Evolutionary conservation across 2,113 vertebrate genomes (phyloP).

Genomic region (Psophia crepitans): DNA sequence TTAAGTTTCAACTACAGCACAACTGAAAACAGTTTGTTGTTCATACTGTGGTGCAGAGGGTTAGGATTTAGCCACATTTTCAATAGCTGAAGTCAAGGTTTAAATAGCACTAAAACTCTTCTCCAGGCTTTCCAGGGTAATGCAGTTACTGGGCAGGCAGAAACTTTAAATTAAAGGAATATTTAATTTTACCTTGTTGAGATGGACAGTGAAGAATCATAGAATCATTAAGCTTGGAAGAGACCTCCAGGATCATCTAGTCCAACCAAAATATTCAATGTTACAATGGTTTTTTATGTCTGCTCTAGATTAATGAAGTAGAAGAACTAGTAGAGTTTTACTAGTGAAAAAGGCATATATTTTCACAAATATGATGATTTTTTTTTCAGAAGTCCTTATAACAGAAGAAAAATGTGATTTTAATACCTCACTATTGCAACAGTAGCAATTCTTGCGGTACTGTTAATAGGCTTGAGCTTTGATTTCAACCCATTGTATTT

Average conservation of each 20-base stretch:
- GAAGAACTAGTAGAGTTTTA: not conserved
- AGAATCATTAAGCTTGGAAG: too few species aligned
- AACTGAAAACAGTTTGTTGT: not conserved
- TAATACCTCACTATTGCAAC: not conserved
- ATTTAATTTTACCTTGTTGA: not conserved
- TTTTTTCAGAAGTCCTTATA: not conserved
- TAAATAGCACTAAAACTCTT: not conserved
- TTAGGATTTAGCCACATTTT: not conserved
- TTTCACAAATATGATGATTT: not conserved
- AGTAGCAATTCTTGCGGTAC: not conserved
- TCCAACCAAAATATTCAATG: not conserved
- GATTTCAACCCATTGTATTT: not conserved
- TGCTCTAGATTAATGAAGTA: not conserved
- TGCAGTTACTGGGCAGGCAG: not conserved
- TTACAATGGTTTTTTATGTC: not conserved
- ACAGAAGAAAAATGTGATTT: not conserved
- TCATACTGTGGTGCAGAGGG: not conserved
- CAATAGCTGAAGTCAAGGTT: not conserved
- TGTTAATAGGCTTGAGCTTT: not conserved
- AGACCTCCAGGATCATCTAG: too few species aligned
- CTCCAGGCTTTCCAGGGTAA: not conserved
- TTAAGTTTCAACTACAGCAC: not conserved
- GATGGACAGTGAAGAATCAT: not conserved
- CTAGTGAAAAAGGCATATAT: not conserved
- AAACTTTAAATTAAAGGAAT: not conserved